Percentiles rank a stretch among this genome's conserved stretches.
Conservation (phyloP, 2,113 vertebrate species). For the Solenodon paradoxus region DNA sequence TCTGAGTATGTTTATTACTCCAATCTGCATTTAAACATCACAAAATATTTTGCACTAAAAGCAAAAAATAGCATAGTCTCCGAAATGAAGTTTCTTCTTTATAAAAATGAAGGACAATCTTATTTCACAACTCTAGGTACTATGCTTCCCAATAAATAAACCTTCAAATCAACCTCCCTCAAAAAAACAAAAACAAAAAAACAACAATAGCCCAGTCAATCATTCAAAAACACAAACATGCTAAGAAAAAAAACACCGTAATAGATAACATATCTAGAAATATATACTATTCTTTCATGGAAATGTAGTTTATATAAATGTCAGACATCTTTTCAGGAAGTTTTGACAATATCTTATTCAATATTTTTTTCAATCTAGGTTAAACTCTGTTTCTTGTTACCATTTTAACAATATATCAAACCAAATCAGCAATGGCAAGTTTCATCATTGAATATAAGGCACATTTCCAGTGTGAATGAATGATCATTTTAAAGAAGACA, state of each 20-base stretch:
- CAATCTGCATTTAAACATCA: neutral
- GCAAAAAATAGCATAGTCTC: conserved; percentile 11
- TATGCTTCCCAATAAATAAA: neutral
- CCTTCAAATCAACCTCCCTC: neutral
- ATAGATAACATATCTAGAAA: neutral
- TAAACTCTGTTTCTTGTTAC: conserved; percentile 17
- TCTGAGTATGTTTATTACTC: conserved; percentile 34
- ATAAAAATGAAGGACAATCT: conserved; percentile 17
- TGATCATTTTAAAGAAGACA: neutral
- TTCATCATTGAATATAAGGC: neutral
- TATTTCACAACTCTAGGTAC: neutral
- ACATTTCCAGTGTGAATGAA: neutral
- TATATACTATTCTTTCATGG: no score
- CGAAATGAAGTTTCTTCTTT: conserved; percentile 27
- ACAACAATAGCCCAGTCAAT: neutral
- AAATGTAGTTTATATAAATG: neutral
- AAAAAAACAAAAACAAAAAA: neutral
- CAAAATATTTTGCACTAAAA: conserved; percentile 38
- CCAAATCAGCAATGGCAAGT: neutral
- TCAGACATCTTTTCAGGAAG: neutral
- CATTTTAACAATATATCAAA: conserved; percentile 1
- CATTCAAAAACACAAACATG: neutral
- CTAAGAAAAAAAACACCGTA: neutral
- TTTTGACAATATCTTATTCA: conserved; percentile 13
- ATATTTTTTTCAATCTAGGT: neutral